Evolutionary conservation across 2,888 invertebrate species (phyloP).

Genomic region (Psylliodes chrysocephalus): DNA sequence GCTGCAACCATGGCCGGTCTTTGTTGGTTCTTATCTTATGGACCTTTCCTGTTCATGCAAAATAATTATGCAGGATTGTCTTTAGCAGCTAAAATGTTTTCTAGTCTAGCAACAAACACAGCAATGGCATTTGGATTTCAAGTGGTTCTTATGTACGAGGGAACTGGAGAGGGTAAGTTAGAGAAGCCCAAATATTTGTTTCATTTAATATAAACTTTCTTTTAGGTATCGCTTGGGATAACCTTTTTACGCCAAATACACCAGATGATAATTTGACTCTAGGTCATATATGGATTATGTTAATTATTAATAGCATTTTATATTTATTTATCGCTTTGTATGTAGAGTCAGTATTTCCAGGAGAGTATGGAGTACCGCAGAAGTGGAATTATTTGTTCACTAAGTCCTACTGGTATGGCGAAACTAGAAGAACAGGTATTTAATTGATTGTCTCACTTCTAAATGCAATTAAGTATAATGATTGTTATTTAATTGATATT

Average conservation of each 20-base stretch:
- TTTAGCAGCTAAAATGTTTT: conserved; percentile 69
- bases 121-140: conserved; percentile 85
- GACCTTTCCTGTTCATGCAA: conserved; percentile 77
- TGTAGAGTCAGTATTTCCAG: conserved; percentile 87
- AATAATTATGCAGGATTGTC: conserved; percentile 72
- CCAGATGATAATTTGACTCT: conserved; percentile 77
- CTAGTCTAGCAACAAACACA: conserved; percentile 78
- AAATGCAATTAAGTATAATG: not conserved
- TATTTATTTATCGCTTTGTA: conserved; percentile 85
- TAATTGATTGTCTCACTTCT: not conserved
- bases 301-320: conserved; percentile 74
- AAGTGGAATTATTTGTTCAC: conserved; percentile 84
- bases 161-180: conserved; percentile 72
- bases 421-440: conserved; percentile 59
- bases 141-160: conserved; percentile 77
- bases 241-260: conserved; percentile 71
- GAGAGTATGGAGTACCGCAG: conserved; percentile 84
- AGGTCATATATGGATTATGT: conserved; percentile 77
- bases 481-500: too few relatives aligned
- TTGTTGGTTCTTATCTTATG: conserved; percentile 78
- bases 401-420: conserved; percentile 67
- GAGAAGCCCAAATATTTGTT: too few relatives aligned
- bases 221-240: conserved; percentile 72
- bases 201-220: too few relatives aligned
- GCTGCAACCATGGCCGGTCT: conserved; percentile 82